Percentiles rank a stretch among this genome's conserved stretches.
Evolutionary conservation across 2,888 invertebrate species (phyloP).

Genomic region (Chalcis sispes): DNA sequence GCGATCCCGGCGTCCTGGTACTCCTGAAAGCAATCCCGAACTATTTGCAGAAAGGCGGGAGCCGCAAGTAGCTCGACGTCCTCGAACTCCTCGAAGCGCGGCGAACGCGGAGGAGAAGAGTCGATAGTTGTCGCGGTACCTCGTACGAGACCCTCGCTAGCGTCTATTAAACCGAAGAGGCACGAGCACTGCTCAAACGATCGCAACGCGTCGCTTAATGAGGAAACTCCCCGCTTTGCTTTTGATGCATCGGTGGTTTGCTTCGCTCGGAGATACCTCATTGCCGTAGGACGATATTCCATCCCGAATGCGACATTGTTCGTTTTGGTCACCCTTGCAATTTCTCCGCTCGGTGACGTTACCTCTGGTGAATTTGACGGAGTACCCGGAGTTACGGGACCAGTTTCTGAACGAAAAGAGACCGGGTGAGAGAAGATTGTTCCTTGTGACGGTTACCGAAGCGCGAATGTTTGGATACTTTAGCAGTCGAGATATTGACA

Average conservation of each 20-base stretch:
- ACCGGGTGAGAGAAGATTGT: no score
- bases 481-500: no score
- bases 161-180: conserved; percentile 62
- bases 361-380: background rate
- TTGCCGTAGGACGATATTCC: background rate
- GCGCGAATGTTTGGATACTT: no score
- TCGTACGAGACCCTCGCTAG: conserved; percentile 55
- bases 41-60: conserved; percentile 36
- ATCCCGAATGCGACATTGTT: background rate
- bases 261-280: background rate
- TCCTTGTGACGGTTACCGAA: no score
- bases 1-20: conserved; percentile 42
- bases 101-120: background rate
- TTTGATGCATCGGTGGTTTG: background rate
- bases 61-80: conserved; percentile 36
- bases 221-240: background rate
- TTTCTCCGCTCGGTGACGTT: no score
- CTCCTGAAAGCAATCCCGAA: conserved; percentile 59
- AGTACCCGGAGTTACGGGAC: no score
- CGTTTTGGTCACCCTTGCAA: background rate
- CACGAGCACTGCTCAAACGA: conserved; percentile 58
- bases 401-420: no score
- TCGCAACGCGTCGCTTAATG: conserved; percentile 11
- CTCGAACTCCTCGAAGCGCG: conserved; percentile 35
- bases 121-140: background rate